Conservation (phyloP, 2,113 vertebrate species). For the Pollachius pollachius region DNA sequence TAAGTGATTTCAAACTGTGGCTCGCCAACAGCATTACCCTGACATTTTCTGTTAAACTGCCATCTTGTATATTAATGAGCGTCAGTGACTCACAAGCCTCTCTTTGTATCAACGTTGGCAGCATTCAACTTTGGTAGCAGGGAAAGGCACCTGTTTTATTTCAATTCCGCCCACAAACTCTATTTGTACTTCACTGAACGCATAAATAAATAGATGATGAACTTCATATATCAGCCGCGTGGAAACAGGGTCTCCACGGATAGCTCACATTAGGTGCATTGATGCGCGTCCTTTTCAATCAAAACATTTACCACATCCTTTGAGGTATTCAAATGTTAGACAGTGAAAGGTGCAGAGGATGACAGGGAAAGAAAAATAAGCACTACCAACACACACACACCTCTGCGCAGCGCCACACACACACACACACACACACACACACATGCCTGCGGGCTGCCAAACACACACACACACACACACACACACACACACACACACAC, state of each 20-base stretch:
- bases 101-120: conserved; percentile 19
- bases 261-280: too few relatives aligned
- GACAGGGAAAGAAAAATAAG: too few relatives aligned
- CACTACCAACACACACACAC: too few relatives aligned
- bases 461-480: background rate
- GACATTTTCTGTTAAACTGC: conserved; percentile 52
- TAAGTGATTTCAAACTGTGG: conserved; percentile 12
- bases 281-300: too few relatives aligned
- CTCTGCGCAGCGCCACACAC: too few relatives aligned
- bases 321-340: too few relatives aligned
- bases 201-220: conserved; percentile 1
- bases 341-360: too few relatives aligned
- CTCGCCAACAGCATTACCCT: conserved; percentile 16
- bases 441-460: too few relatives aligned
- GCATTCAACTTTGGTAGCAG: conserved; percentile 6
- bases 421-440: background rate
- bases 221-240: too few relatives aligned
- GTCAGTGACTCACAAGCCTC: conserved; percentile 48
- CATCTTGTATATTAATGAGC: conserved; percentile 56
- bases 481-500: background rate
- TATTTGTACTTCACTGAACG: background rate
- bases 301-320: too few relatives aligned
- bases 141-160: conserved; percentile 7
- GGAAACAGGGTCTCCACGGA: too few relatives aligned
- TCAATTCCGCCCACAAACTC: conserved; percentile 18